Evolutionary conservation across 2,113 vertebrate species (phyloP).

Genomic region (Pterophyllum scalare): DNA sequence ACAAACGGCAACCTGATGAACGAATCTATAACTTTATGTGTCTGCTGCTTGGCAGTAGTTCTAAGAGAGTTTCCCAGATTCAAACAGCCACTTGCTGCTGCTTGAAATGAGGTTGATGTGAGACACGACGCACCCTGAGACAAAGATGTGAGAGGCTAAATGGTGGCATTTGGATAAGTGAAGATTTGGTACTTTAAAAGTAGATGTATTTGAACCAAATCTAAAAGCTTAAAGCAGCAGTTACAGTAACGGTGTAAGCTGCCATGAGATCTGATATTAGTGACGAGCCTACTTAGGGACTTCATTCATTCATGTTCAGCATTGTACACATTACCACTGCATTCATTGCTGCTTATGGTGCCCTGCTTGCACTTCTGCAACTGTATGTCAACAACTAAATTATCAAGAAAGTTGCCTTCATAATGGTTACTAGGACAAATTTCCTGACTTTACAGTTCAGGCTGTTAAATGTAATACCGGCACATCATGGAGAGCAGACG

Average conservation of each 20-base stretch:
- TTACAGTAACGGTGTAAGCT: not conserved
- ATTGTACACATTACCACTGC: not conserved
- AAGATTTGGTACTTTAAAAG: too few relatives aligned
- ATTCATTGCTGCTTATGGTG: not conserved
- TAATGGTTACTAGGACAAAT: too few relatives aligned
- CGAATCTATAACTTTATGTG: too few relatives aligned
- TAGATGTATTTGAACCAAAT: not conserved
- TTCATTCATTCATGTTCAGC: not conserved
- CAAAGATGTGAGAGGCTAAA: too few relatives aligned
- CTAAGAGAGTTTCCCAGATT: not conserved
- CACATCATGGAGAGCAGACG: not conserved
- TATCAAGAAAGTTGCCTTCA: too few relatives aligned
- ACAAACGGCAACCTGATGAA: not conserved
- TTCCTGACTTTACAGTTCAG: too few relatives aligned
- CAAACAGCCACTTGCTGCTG: not conserved
- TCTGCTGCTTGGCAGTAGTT: not conserved
- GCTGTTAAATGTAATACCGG: constrained; percentile 10
- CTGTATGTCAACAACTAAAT: not conserved
- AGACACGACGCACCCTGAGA: too few relatives aligned
- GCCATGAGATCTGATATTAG: not conserved
- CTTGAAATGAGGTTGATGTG: too few relatives aligned
- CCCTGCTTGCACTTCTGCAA: not conserved
- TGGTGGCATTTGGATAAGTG: too few relatives aligned
- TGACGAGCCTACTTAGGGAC: not conserved
- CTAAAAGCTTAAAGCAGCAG: not conserved